Evolutionary conservation across 2,113 vertebrate species (phyloP).

Genomic region (Apodemus sylvaticus): DNA sequence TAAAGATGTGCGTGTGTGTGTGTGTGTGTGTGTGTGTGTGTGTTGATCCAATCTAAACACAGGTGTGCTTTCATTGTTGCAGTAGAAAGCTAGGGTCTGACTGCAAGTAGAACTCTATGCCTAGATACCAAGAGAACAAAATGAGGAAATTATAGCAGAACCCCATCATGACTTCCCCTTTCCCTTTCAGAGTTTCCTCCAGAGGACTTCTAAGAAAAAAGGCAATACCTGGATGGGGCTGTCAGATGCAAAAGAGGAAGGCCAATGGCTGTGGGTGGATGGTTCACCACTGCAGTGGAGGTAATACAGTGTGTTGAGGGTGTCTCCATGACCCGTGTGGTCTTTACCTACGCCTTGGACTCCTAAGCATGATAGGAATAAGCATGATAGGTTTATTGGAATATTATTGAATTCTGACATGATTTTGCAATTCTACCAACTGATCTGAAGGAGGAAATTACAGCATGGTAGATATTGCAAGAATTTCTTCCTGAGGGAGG

Average conservation of each 20-base stretch:
- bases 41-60: background rate
- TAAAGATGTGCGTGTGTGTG: no score
- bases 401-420: no score
- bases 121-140: fast-evolving
- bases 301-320: background rate
- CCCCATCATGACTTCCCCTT: background rate
- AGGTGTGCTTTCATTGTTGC: background rate
- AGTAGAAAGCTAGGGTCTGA: background rate
- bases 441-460: background rate
- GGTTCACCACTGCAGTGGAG: background rate
- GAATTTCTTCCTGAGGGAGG: background rate
- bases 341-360: no score
- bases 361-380: no score
- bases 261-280: background rate
- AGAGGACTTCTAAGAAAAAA: background rate
- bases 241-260: background rate
- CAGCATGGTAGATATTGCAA: background rate
- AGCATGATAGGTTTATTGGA: no score
- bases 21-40: background rate
- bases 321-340: background rate
- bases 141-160: background rate
- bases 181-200: background rate
- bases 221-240: background rate
- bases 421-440: background rate
- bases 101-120: background rate